Evolutionary conservation across 2,888 invertebrate species (phyloP), one percentile per base, ranked within the genome.

Genomic region (Embidobia sp.): DNA sequence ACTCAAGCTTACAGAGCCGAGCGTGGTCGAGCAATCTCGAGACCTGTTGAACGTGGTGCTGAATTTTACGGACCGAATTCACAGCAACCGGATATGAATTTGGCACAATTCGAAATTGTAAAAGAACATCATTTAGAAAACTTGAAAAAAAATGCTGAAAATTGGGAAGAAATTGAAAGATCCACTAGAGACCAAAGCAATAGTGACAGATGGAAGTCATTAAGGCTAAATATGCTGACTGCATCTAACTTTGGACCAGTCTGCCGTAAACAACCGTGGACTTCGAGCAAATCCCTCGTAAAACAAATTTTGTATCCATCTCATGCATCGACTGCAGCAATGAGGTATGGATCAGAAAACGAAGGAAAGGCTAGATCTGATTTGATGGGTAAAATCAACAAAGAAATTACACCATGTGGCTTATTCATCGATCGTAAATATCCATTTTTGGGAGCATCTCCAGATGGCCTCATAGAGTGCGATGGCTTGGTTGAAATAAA

Each of bases 191-290:
- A 11, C 1, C 78, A 79, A 64, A 46, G 59, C 11, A 10, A 37
- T 5, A 35, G 26, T 16, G 57, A 67, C 1, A 22, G 31, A 13
- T 82, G 80, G 80, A 40, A 40, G 11, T 10, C 46, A 6, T 31
- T 59, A 26, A 66, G 75, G 40, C 31, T 6, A 26, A 40, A 72
- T 7, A 37, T 80, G 27, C 16, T 81, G 19, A 82, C 80, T 1
- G 77, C 80, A 19, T 80, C 79, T 6, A 69, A 80, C 37, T 82
- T 79, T 19, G 51, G 18, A 31, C 2, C 13, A 10, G 64, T 51
- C 2, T 51, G 33, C 8, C 33, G 35, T 1, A 33, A 1, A 8
- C 1, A 5, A 33, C 18, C 51, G 3, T 18, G 8, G 7, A 33
- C 22, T 33, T 33, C 19, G 3, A 29, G 51, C 29, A 1, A 10